Evolutionary conservation across 2,113 vertebrate species (phyloP), one percentile per base, ranked within the genome.

Genomic region (Otolemur garnettii): DNA sequence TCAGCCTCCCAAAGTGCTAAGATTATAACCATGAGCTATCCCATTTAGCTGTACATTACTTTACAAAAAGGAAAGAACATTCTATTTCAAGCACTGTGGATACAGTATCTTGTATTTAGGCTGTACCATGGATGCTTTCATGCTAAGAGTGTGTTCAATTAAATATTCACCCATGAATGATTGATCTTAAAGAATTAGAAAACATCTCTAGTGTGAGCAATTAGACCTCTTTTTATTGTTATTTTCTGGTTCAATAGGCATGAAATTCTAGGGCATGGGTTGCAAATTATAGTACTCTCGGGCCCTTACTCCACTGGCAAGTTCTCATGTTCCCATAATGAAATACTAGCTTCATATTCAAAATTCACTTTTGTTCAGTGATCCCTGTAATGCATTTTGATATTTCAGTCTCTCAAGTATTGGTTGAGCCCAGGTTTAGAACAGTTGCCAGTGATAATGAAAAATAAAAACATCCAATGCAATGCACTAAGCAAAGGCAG

Each of bases 221-320:
- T 96, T 97, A 94, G n/a, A 87, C 72, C 30, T 90, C 45, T 95
- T 94, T 84, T 93, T 96, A 97, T 94, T 96, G 87, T 84, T 86
- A 35, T 93, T 60, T 90, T 95, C 60, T 92, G 80, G 84, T 86
- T 97, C 83, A 96, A 33, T 30, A 86, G 68, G 96, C 90, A 93
- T 96, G 84, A 93, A 94, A 96, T 94, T 96, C 60, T 90, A 62
- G n/a, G 80, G 28, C 55, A 84, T 24, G n/a, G 35, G 35, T 64
- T 81, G 33, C 72, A 45, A 96, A 55, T 72, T 93, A 81, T 30
- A 77, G 83, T 45, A 62, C 82, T 66, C 59, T 28, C n/a, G 64
- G 14, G 78, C 80, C 72, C 45, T 96, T 42, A 62, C 60, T 93
- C 26, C 55, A 68, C 5, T 57, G 59, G 60, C 38, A 95, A 87